phyloP scores from a whole-genome alignment of 2,113 vertebrate species.

The Excalfactoria chinensis region DNA sequence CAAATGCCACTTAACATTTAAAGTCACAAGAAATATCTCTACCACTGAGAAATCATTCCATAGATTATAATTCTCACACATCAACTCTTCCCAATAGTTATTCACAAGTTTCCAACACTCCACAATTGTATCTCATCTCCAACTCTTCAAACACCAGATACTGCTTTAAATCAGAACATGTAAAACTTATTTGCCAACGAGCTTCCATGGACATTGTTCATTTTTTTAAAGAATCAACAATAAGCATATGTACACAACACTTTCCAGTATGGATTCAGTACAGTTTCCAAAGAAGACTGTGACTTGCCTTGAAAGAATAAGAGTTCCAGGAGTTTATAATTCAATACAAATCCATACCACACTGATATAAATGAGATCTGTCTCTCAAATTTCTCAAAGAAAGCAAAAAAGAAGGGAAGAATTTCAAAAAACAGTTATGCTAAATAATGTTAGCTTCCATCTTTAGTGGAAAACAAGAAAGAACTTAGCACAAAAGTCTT shows the following conservation, averaged over 20 bases:
- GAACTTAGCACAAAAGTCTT: neutral
- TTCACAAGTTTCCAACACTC: neutral
- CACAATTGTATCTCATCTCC: neutral
- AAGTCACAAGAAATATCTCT: neutral
- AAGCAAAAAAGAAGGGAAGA: neutral
- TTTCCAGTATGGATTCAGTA: neutral
- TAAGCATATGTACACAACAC: neutral
- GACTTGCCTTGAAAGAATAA: neutral
- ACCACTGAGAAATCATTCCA: neutral
- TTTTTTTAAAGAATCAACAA: neutral
- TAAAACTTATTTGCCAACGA: neutral
- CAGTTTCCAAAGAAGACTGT: neutral
- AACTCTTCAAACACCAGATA: neutral
- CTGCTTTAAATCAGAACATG: neutral
- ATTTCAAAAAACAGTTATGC: neutral
- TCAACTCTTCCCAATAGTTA: neutral
- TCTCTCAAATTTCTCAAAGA: neutral
- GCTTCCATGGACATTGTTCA: neutral
- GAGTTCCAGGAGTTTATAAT: neutral
- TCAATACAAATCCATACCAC: neutral
- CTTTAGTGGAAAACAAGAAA: neutral
- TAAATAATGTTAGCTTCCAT: neutral
- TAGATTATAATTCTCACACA: neutral
- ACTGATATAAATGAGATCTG: neutral
- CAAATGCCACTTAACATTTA: neutral